phyloP scores from a whole-genome alignment of 2,113 vertebrate genomes.

The Pantherophis guttatus region DNA sequence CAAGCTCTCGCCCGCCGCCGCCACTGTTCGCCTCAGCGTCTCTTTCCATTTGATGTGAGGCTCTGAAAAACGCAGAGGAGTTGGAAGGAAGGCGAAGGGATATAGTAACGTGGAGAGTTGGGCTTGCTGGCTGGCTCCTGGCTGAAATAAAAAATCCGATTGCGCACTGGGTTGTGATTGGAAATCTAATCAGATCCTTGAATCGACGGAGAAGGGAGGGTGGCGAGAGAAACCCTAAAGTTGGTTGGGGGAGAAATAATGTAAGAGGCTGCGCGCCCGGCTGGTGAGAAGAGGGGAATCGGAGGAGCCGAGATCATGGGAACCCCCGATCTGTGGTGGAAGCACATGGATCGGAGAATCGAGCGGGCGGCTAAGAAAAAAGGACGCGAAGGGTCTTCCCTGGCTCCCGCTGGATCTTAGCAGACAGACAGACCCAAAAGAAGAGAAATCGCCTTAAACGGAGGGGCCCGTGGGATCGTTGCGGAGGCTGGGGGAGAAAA shows the following conservation, averaged over 20 bases:
- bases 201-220: slow-evolving; percentile 38
- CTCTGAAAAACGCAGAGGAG: slow-evolving; percentile 71
- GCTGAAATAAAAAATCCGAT: slow-evolving; percentile 73
- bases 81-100: slow-evolving; percentile 62
- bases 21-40: slow-evolving; percentile 12
- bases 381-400: slow-evolving; percentile 50
- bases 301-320: slow-evolving; percentile 44
- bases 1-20: neutral
- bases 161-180: slow-evolving; percentile 93
- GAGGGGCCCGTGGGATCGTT: slow-evolving; percentile 12
- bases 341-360: slow-evolving; percentile 58
- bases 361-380: slow-evolving; percentile 58
- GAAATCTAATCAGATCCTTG: slow-evolving; percentile 89
- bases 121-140: slow-evolving; percentile 60
- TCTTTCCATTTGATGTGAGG: slow-evolving; percentile 65
- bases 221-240: neutral
- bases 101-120: slow-evolving; percentile 64
- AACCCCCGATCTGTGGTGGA: slow-evolving; percentile 55
- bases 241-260: neutral
- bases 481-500: neutral
- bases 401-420: slow-evolving; percentile 69
- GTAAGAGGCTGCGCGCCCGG: neutral
- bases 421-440: slow-evolving; percentile 20
- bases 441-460: neutral
- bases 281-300: neutral